Evolutionary conservation across 2,888 invertebrate species (phyloP).

Genomic region (Trichogramma dendrolimi): DNA sequence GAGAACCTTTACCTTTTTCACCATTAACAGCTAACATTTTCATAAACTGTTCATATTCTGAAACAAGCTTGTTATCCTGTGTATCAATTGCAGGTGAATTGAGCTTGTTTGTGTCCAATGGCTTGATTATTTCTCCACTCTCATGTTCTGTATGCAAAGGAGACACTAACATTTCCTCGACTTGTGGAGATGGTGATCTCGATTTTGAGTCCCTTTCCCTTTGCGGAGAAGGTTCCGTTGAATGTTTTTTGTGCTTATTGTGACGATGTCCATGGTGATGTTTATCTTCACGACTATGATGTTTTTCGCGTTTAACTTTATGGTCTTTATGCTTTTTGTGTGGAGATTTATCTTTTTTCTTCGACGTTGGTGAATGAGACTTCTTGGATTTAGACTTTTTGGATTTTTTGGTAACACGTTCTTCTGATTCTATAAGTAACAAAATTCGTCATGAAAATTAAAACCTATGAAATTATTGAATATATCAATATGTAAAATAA

Average conservation of each 20-base stretch:
- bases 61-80: conserved; percentile 48
- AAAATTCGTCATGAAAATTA: background rate
- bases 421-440: conserved; percentile 11
- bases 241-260: conserved; percentile 18
- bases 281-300: background rate
- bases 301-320: background rate
- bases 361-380: conserved; percentile 15
- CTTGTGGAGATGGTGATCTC: too few relatives aligned
- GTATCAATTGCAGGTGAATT: conserved; percentile 22
- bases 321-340: conserved; percentile 23
- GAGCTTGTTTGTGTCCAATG: conserved; percentile 6
- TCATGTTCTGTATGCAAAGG: conserved; percentile 3
- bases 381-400: conserved; percentile 15
- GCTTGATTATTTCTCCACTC: background rate
- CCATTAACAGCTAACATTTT: conserved; percentile 51
- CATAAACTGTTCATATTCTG: conserved; percentile 61
- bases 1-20: conserved; percentile 20
- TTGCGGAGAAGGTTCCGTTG: background rate
- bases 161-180: background rate
- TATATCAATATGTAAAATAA: background rate
- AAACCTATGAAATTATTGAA: conserved; percentile 2
- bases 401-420: conserved; percentile 6
- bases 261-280: conserved; percentile 19
- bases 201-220: too few relatives aligned
- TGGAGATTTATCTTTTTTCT: conserved; percentile 23